Conservation (phyloP, 2,113 vertebrate species). For the Stegostoma tigrinum region DNA sequence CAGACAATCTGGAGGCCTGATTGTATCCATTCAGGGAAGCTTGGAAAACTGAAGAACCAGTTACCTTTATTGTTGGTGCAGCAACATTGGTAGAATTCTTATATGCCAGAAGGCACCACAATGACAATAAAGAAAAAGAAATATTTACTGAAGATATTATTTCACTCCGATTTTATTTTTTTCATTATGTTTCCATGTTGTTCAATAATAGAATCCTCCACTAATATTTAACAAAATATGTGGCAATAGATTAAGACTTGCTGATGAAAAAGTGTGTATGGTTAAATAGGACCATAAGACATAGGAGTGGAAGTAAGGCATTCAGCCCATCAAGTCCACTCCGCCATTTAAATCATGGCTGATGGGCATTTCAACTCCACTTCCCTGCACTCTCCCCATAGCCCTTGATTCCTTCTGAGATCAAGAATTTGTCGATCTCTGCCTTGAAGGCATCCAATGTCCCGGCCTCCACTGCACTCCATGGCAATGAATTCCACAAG, state of each 20-base stretch:
- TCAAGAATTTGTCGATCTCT: too few relatives aligned
- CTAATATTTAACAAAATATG: too few relatives aligned
- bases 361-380: too few relatives aligned
- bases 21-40: background rate
- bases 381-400: too few relatives aligned
- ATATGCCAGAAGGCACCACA: background rate
- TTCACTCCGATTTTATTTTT: background rate
- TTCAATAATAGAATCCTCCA: background rate
- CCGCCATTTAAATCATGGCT: too few relatives aligned
- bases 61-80: background rate
- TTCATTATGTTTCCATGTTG: background rate
- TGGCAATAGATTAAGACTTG: background rate
- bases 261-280: background rate
- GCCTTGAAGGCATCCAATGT: too few relatives aligned
- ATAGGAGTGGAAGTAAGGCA: too few relatives aligned
- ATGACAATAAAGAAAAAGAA: background rate
- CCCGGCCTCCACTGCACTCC: too few relatives aligned
- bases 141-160: slow-evolving; percentile 1
- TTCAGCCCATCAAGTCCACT: too few relatives aligned
- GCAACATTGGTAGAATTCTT: background rate
- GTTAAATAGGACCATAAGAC: too few relatives aligned
- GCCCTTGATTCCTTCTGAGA: too few relatives aligned
- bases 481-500: too few relatives aligned
- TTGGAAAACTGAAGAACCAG: background rate
- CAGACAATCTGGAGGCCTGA: background rate